These are phyloP conservation scores for Petromus typicus DNA, from an alignment of 2,113 vertebrate genomes.

Conservation along the genomic window DNA sequence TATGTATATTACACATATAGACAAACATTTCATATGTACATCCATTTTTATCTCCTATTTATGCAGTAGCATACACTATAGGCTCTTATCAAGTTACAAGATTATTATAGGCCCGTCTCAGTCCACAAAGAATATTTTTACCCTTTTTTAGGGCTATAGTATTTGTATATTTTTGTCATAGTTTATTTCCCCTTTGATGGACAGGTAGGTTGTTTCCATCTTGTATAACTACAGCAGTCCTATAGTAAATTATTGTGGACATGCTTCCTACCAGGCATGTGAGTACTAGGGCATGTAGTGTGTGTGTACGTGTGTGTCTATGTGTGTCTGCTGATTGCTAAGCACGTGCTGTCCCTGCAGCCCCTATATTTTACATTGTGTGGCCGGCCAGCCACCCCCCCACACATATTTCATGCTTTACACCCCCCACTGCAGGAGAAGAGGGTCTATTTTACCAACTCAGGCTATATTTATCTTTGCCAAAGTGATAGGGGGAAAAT, in stretches of 20 bases:
- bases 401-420: rapidly evolving
- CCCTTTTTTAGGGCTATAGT: neutral
- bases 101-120: neutral
- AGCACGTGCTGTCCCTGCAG: neutral
- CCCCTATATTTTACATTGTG: neutral
- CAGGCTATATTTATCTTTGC: neutral
- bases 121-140: neutral
- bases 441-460: neutral
- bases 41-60: neutral
- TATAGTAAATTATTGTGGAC: neutral
- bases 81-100: too few relatives aligned
- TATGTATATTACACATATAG: neutral
- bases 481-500: neutral
- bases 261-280: neutral
- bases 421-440: neutral
- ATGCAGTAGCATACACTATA: neutral
- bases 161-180: neutral
- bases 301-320: neutral
- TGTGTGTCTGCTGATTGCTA: neutral
- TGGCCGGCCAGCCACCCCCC: too few relatives aligned
- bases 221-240: neutral
- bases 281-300: neutral
- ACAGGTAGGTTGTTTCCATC: neutral
- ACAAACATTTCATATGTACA: neutral
- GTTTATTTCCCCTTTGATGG: neutral